Evolutionary conservation across 2,888 invertebrate genomes (phyloP), one percentile per base, ranked within the genome.

Genomic region (Nephrotoma flavescens): DNA sequence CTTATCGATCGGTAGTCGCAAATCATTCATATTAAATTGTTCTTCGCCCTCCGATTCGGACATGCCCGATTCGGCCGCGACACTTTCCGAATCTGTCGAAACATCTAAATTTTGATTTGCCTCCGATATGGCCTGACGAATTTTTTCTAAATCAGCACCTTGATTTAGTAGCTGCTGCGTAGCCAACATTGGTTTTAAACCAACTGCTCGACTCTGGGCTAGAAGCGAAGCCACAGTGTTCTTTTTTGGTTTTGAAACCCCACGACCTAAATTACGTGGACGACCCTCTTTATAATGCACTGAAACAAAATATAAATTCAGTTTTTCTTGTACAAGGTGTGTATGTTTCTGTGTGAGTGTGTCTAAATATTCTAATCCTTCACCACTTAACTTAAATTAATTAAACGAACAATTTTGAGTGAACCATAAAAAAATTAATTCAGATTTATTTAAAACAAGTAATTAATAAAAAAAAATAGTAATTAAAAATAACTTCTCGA

Each of bases 201-300:
- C 96, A 52, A 97, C 93, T 5, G 97, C 97, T 87, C 97, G 92
- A 90, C 96, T 96, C 92, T 97, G 97, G 0, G 97, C 97, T 88
- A 97, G 92, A 86, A 97, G 92, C 2, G 97, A 97, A 0, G 97
- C 97, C 0, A 97, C 97, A 0, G 97, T 97, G 91, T 97, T 97
- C 93, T 97, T 97, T 93, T 97, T 97, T 88, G 97, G 97, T 91
- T 97, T 97, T 89, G 96, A 96, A 41, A 97, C 96, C 0, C 97
- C 97, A 6, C 97, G 94, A 41, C 97, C 97, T 42, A 97, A 93
- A 92, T 97, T 97, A 9, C 97, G 93, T 0, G 97, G 96, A 45
- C 97, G 92, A 4, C 96, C 96, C 90, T 97, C 97, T 88, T 96
- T 95, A 71, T 90, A 91, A 83, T 87, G 87, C 42, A 86, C 87